These are phyloP conservation scores for Andrena hattorfiana DNA, from an alignment of 2,888 invertebrate species.

Conservation along the genomic window DNA sequence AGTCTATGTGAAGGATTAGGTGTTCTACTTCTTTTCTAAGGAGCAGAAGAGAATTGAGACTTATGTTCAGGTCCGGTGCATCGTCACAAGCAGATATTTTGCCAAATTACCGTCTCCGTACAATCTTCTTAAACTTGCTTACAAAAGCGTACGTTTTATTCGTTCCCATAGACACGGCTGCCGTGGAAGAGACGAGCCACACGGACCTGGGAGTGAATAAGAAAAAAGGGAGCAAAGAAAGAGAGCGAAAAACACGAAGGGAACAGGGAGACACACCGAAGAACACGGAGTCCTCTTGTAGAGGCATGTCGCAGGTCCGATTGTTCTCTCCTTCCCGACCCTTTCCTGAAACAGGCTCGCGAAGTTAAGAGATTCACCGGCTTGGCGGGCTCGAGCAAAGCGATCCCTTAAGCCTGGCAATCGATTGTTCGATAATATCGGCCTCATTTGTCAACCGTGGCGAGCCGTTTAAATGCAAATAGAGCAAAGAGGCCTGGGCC, in stretches of 20 bases:
- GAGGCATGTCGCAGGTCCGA: constrained; percentile 71
- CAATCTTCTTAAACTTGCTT: not conserved
- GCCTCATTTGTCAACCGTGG: constrained; percentile 81
- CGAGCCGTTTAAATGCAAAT: constrained; percentile 81
- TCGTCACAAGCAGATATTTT: not conserved
- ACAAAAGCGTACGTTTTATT: constrained; percentile 28
- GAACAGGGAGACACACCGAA: constrained; percentile 56
- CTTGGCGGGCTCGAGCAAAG: constrained; percentile 67
- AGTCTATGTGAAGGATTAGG: too few species aligned
- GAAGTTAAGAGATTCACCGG: constrained; percentile 77
- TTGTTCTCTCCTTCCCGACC: constrained; percentile 71
- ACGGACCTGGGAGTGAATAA: constrained; percentile 44
- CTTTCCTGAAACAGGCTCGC: constrained; percentile 66
- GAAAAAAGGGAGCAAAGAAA: constrained; percentile 34
- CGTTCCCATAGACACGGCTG: constrained; percentile 66
- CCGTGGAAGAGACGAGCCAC: constrained; percentile 57
- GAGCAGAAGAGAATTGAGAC: too few species aligned
- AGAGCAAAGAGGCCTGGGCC: constrained; percentile 54
- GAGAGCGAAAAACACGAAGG: constrained; percentile 37
- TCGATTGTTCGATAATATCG: constrained; percentile 82
- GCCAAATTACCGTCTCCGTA: not conserved
- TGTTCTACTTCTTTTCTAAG: too few species aligned
- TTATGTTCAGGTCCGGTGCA: not conserved
- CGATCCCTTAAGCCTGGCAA: constrained; percentile 69
- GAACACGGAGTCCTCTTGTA: constrained; percentile 73